Evolutionary conservation across 2,888 invertebrate genomes (phyloP).

Genomic region (Anthophora plumipes): DNA sequence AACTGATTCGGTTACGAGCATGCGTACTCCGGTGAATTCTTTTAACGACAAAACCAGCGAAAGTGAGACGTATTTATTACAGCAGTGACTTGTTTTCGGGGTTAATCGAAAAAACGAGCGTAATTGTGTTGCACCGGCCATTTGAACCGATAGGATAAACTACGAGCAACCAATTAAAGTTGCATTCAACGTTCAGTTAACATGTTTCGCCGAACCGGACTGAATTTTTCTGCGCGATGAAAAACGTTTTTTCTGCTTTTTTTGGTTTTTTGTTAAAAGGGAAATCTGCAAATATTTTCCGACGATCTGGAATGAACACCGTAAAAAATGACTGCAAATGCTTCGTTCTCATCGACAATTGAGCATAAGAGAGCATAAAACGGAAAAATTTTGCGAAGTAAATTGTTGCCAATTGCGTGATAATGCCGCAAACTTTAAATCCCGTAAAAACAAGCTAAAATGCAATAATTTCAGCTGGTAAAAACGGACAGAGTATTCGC

Average conservation of each 20-base stretch:
- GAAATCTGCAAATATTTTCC: constrained; percentile 19
- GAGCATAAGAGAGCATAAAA: no score
- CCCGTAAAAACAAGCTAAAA: neutral
- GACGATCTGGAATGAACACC: no score
- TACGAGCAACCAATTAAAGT: constrained; percentile 27
- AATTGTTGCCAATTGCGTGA: no score
- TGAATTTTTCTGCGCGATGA: neutral
- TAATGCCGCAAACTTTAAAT: neutral
- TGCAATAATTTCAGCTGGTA: neutral
- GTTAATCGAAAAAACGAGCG: constrained; percentile 2
- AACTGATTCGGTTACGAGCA: neutral
- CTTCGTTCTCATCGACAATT: neutral
- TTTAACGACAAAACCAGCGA: constrained; percentile 20
- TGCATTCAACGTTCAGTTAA: constrained; percentile 3
- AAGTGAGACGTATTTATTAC: constrained; percentile 33
- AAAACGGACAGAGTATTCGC: no score
- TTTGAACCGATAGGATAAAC: constrained; percentile 31
- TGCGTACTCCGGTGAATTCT: neutral
- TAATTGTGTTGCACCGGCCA: constrained; percentile 25
- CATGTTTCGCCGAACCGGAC: neutral
- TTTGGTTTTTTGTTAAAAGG: neutral
- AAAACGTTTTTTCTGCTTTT: neutral
- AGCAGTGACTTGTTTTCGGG: constrained; percentile 1
- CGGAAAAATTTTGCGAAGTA: no score
- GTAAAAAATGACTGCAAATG: neutral